phyloP scores from a whole-genome alignment of 2,888 invertebrate species.

The Melanostoma scalare region DNA sequence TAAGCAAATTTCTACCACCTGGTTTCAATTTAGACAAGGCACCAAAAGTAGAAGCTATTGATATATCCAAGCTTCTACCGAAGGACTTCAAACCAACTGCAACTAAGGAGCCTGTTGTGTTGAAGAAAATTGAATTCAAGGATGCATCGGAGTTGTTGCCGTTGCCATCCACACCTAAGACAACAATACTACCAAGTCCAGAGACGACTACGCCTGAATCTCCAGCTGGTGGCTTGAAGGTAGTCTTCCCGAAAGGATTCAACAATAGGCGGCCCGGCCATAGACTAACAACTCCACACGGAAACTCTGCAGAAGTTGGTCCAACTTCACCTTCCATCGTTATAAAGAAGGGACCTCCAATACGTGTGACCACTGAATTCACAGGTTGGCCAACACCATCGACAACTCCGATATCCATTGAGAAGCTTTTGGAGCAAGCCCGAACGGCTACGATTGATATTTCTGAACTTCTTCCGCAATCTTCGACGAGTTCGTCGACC shows the following conservation, averaged over 20 bases:
- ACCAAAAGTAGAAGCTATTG: constrained; percentile 75
- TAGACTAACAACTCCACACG: constrained; percentile 84
- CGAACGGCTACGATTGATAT: constrained; percentile 85
- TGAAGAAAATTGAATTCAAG: constrained; percentile 79
- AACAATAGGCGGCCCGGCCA: constrained; percentile 84
- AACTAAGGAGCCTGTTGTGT: constrained; percentile 63
- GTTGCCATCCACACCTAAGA: background rate
- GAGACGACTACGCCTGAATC: constrained; percentile 82
- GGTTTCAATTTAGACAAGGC: constrained; percentile 83
- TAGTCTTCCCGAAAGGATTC: constrained; percentile 88
- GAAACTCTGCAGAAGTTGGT: constrained; percentile 80
- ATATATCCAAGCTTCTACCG: constrained; percentile 85
- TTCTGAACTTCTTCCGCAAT: constrained; percentile 81
- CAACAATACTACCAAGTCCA: constrained; percentile 72
- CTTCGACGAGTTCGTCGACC: constrained; percentile 82
- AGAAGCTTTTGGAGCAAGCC: constrained; percentile 88
- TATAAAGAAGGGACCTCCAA: constrained; percentile 93
- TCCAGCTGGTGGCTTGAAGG: constrained; percentile 83
- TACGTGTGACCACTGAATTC: constrained; percentile 93
- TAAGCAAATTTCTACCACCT: constrained; percentile 86
- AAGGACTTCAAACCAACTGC: constrained; percentile 84
- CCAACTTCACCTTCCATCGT: constrained; percentile 84
- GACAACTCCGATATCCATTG: constrained; percentile 92
- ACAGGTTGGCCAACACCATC: constrained; percentile 96
- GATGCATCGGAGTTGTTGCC: constrained; percentile 83